Conservation (phyloP, 2,797 vertebrate genomes). For the Oreochromis grahami region DNA sequence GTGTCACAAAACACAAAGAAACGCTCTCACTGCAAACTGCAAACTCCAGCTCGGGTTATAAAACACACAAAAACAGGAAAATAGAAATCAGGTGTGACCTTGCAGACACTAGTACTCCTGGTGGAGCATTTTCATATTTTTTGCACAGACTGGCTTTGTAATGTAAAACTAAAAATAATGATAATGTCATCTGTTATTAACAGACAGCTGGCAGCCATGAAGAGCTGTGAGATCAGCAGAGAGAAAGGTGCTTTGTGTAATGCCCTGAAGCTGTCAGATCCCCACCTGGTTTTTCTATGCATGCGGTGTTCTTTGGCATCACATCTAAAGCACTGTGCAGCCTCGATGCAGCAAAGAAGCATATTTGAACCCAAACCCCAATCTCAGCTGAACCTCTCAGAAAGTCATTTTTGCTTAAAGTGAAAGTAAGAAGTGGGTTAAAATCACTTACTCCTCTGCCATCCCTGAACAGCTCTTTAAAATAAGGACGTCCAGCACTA, state of each 20-base stretch:
- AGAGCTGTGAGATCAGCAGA: not conserved
- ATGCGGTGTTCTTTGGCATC: not conserved
- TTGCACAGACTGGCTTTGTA: not conserved
- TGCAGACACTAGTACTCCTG: not conserved
- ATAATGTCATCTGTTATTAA: not conserved
- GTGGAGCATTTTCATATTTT: not conserved
- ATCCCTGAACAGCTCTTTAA: not conserved
- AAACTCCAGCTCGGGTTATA: not conserved
- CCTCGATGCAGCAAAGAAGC: not conserved
- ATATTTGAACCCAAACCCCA: not conserved
- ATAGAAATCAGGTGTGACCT: not conserved
- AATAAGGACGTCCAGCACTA: not conserved
- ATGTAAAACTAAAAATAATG: not conserved
- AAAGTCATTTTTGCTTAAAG: not conserved
- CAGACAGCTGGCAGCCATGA: not conserved
- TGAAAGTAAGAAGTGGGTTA: accelerated
- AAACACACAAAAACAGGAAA: not conserved
- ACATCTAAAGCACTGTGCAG: not conserved
- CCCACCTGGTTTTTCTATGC: not conserved
- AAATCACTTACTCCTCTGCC: not conserved
- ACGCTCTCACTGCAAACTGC: not conserved
- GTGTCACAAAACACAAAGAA: not conserved
- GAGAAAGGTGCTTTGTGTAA: not conserved
- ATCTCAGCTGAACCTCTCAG: not conserved
- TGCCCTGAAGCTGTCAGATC: accelerated